A percentile compares a stretch with the other conserved stretches of the same genome.
These are phyloP conservation scores for Macaria notata DNA, from an alignment of 2,888 invertebrate genomes.

Conservation along the genomic window DNA sequence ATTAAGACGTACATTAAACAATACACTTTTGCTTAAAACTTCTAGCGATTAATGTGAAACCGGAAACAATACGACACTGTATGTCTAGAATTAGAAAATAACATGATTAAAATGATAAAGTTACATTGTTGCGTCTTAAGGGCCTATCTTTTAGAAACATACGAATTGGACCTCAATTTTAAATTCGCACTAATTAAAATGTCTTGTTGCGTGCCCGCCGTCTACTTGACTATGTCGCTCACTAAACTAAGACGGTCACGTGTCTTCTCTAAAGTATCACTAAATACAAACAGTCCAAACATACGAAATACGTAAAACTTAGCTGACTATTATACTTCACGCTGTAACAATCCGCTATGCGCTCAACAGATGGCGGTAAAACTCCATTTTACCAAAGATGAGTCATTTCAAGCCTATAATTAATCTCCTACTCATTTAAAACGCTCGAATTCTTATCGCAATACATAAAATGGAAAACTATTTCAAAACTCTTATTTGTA, in stretches of 20 bases:
- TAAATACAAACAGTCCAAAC: constrained; percentile 50
- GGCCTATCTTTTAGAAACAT: constrained; percentile 71
- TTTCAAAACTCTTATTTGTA: no score
- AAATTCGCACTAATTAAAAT: constrained; percentile 71
- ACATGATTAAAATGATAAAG: constrained; percentile 72
- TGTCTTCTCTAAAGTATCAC: constrained; percentile 45
- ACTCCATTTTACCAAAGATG: background rate
- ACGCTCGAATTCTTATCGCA: no score
- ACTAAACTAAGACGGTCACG: constrained; percentile 31
- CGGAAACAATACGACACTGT: constrained; percentile 71
- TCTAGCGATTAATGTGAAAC: constrained; percentile 77
- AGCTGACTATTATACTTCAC: constrained; percentile 6
- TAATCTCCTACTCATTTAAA: no score
- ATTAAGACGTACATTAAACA: constrained; percentile 70
- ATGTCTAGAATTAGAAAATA: constrained; percentile 60
- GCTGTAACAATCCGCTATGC: constrained; percentile 25
- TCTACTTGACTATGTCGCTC: constrained; percentile 37
- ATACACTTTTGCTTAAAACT: constrained; percentile 76
- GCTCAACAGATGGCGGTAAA: background rate
- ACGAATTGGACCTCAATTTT: constrained; percentile 80
- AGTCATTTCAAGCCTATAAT: no score
- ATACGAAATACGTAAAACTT: constrained; percentile 24
- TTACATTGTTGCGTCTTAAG: constrained; percentile 60
- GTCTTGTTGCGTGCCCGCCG: constrained; percentile 45
- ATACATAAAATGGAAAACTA: no score